phyloP scores from a whole-genome alignment of 2,113 vertebrate genomes.

The Mustela lutreola region DNA sequence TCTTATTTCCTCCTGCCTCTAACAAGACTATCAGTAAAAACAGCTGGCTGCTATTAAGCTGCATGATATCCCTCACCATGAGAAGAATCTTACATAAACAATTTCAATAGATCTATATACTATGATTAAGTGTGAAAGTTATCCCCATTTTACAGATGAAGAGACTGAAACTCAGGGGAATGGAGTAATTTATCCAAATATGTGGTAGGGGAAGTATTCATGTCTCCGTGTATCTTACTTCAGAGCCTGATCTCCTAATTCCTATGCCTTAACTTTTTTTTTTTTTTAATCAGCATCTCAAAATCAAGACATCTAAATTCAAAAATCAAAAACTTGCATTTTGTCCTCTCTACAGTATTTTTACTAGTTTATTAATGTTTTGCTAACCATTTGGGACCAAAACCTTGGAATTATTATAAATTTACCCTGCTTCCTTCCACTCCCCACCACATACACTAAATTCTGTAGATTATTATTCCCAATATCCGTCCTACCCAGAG shows the following conservation, averaged over 20 bases:
- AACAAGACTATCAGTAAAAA: background rate
- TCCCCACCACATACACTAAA: background rate
- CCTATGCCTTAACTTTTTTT: background rate
- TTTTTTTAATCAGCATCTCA: background rate
- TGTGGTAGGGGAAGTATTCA: background rate
- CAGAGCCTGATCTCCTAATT: background rate
- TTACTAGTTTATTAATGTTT: background rate
- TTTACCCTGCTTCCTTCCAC: background rate
- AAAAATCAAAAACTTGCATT: background rate
- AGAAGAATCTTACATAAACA: background rate
- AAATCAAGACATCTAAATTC: conserved; percentile 34
- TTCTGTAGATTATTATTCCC: background rate
- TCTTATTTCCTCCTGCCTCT: background rate
- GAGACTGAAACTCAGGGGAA: background rate
- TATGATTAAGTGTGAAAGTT: background rate
- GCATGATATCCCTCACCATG: background rate
- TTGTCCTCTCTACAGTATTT: background rate
- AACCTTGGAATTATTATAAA: background rate
- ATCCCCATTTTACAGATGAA: background rate
- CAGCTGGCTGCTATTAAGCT: background rate
- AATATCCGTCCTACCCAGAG: background rate
- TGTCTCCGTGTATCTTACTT: background rate
- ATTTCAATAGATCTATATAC: background rate
- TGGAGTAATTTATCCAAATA: background rate
- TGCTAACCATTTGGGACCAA: background rate